Conservation (phyloP, 2,888 invertebrate genomes). For the Escarpia spicata region DNA sequence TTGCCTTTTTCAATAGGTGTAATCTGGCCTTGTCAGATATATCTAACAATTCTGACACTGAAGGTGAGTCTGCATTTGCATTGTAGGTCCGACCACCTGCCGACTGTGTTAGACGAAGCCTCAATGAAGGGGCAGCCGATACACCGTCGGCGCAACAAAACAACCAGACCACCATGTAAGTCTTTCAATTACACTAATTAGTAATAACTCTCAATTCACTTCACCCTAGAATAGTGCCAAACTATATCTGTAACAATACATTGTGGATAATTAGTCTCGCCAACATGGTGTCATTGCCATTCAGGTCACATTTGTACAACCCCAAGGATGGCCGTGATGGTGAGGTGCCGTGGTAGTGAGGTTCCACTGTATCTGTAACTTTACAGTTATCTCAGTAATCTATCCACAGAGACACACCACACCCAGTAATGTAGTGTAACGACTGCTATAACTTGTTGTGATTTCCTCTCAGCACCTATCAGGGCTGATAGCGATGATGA, state of each 20-base stretch:
- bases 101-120: constrained; percentile 37
- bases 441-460: not conserved
- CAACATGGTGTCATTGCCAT: no score
- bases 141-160: not conserved
- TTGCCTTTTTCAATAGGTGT: no score
- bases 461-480: not conserved
- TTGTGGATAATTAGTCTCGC: no score
- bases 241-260: no score
- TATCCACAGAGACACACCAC: not conserved
- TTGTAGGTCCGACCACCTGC: constrained; percentile 35
- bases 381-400: not conserved
- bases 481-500: constrained; percentile 29
- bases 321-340: no score
- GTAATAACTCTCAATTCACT: not conserved
- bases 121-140: constrained; percentile 13
- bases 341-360: no score
- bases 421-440: not conserved
- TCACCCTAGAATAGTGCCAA: not conserved
- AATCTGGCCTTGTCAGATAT: no score
- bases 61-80: not conserved
- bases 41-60: not conserved
- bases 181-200: not conserved
- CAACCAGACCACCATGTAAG: constrained; percentile 20
- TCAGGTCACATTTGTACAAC: no score
- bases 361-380: not conserved